Evolutionary conservation across 92 coral and sea anemone species (phyloP).

Genomic region (Ricordea florida): DNA sequence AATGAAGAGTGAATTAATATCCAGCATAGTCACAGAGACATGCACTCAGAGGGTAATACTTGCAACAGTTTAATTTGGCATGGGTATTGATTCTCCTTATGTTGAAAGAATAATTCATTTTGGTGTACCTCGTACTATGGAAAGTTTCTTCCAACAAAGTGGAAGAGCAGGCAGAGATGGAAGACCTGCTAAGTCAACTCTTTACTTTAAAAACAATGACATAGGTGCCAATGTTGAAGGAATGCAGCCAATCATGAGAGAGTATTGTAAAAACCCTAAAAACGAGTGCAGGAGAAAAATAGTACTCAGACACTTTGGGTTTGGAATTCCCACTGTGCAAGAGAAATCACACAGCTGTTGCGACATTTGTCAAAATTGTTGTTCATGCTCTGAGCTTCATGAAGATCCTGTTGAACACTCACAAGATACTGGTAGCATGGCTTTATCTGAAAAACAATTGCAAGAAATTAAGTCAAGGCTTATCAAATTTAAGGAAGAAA

Average conservation of each 20-base stretch:
- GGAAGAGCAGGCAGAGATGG: conserved; percentile 36
- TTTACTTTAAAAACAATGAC: neutral
- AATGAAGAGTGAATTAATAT: neutral
- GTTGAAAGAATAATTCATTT: too few species aligned
- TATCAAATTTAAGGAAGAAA: neutral
- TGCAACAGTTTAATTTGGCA: conserved; percentile 21
- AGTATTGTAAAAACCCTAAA: conserved; percentile 8
- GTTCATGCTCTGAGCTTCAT: neutral
- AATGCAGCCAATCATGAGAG: neutral
- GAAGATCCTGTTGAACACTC: neutral
- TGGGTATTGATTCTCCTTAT: conserved; percentile 18
- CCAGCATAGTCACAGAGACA: neutral
- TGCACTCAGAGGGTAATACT: neutral
- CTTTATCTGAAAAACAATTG: neutral
- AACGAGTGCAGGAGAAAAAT: neutral
- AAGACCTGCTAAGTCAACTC: neutral
- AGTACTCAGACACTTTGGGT: conserved; percentile 1
- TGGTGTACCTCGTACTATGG: conserved; percentile 26
- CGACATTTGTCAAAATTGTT: neutral
- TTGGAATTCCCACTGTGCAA: neutral
- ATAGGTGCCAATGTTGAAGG: neutral
- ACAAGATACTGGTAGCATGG: neutral
- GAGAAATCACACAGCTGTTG: conserved; percentile 16
- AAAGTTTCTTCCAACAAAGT: conserved; percentile 15
- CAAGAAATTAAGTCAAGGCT: conserved; percentile 4